These are phyloP conservation scores for Leucoma salicis DNA, from an alignment of 2,888 invertebrate species.

Conservation along the genomic window DNA sequence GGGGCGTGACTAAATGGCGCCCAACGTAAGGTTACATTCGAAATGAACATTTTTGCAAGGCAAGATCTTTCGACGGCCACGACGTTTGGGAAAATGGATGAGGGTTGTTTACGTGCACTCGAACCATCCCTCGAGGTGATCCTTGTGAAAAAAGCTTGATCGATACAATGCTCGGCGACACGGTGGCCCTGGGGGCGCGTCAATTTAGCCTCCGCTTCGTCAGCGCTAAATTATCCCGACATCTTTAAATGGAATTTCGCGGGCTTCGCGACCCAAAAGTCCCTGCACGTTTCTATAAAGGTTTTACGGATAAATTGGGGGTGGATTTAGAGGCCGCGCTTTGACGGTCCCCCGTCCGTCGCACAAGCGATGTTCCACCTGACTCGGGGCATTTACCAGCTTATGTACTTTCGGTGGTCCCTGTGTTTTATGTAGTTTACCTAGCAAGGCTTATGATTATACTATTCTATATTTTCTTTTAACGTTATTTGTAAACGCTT, in stretches of 20 bases:
- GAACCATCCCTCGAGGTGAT: conserved; percentile 55
- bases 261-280: conserved; percentile 63
- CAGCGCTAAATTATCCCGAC: conserved; percentile 81
- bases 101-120: conserved; percentile 65
- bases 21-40: conserved; percentile 38
- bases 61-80: conserved; percentile 49
- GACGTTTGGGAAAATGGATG: conserved; percentile 51
- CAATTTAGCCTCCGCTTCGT: conserved; percentile 76
- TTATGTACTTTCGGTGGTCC: conserved; percentile 29
- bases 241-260: conserved; percentile 81
- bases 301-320: conserved; percentile 28
- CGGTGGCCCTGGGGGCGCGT: conserved; percentile 68
- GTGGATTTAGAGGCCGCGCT: conserved; percentile 52
- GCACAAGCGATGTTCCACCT: conserved; percentile 64
- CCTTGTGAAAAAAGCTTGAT: conserved; percentile 58
- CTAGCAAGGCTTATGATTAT: neutral
- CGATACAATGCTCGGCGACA: conserved; percentile 64
- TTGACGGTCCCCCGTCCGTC: conserved; percentile 50
- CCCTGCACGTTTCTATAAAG: conserved; percentile 55
- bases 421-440: conserved; percentile 14
- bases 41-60: conserved; percentile 40
- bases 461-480: neutral
- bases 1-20: conserved; percentile 39
- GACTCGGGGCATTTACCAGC: conserved; percentile 45
- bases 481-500: neutral